A percentile compares a stretch with the other conserved stretches of the same genome.
phyloP scores from a whole-genome alignment of 2,113 vertebrate species.

The Guaruba guarouba region DNA sequence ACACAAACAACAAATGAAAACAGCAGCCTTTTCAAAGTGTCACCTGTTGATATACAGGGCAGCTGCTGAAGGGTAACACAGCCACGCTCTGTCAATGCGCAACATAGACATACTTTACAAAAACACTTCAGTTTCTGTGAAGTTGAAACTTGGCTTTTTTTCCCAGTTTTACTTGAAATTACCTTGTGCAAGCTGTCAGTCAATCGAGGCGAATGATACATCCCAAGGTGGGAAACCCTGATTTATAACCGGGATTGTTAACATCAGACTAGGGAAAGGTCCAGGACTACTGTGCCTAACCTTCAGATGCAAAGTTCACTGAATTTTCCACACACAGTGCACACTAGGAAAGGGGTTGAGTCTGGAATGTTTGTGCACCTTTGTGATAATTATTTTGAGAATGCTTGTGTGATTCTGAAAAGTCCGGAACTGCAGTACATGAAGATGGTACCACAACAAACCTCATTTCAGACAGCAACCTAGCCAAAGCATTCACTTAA shows the following conservation, averaged over 20 bases:
- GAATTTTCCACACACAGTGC: background rate
- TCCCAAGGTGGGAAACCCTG: background rate
- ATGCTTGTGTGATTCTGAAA: background rate
- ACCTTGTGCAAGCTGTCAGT: background rate
- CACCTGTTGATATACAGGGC: rapidly evolving
- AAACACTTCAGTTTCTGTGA: background rate
- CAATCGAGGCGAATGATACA: rapidly evolving
- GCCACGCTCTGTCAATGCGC: rapidly evolving
- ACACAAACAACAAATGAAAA: background rate
- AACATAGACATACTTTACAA: background rate
- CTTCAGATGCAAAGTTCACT: too few relatives aligned
- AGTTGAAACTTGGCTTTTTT: background rate
- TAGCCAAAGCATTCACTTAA: background rate
- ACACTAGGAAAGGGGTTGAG: rapidly evolving
- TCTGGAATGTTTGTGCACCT: background rate
- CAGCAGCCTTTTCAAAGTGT: background rate
- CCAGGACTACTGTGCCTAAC: rapidly evolving
- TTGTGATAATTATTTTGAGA: background rate
- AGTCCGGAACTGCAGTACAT: rapidly evolving
- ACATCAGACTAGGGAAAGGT: background rate
- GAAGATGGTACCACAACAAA: background rate
- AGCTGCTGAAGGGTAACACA: background rate
- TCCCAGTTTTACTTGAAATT: background rate
- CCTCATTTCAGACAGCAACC: background rate
- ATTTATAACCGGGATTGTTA: background rate